Percentiles rank a stretch among this genome's conserved stretches.
Evolutionary conservation across 1,140 invertebrate genomes (phyloP).

Genomic region (Reticulitermes speratus): DNA sequence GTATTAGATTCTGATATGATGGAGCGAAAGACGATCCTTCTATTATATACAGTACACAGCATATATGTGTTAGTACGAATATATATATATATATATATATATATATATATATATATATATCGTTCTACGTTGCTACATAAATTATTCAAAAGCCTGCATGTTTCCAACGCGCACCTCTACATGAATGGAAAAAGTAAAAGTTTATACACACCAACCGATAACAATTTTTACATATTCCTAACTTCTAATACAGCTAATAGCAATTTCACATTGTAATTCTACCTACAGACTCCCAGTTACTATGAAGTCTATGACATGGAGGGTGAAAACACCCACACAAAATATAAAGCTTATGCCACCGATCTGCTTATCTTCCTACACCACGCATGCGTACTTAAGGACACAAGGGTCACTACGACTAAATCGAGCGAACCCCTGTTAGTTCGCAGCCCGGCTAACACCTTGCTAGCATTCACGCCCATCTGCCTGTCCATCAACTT

Average conservation of each 20-base stretch:
- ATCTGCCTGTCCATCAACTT: neutral
- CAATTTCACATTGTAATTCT: neutral
- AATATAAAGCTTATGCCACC: neutral
- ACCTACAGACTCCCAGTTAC: neutral
- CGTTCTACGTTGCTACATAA: neutral
- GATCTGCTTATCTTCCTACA: neutral
- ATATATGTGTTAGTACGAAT: too few relatives aligned
- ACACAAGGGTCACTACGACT: neutral
- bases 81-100: too few relatives aligned
- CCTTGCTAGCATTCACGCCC: neutral
- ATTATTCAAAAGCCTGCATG: neutral
- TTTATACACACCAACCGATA: neutral
- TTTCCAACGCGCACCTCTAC: neutral
- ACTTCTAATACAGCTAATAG: neutral
- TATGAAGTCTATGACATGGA: neutral
- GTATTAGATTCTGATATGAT: too few relatives aligned
- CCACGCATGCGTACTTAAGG: constrained; percentile 2
- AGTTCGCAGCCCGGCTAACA: constrained; percentile 12
- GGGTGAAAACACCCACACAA: constrained; percentile 13
- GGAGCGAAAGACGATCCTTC: too few relatives aligned
- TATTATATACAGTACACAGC: too few relatives aligned
- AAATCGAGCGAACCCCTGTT: neutral
- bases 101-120: neutral
- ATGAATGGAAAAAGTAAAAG: neutral
- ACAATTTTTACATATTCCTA: neutral